These are phyloP conservation scores for Pecten maximus DNA, from an alignment of 2,888 invertebrate genomes.

Conservation along the genomic window DNA sequence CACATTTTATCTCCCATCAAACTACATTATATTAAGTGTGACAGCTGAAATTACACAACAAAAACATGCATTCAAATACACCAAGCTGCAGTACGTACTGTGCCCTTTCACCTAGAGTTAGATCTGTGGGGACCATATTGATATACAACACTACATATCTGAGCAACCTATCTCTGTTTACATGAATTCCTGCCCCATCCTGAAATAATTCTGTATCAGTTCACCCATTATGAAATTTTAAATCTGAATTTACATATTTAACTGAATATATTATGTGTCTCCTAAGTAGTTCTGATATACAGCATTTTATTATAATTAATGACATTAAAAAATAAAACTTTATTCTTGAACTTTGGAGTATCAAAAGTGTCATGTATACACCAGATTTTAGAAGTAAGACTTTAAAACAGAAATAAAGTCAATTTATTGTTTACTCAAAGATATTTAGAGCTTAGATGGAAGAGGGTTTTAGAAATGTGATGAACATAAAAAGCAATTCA, in stretches of 20 bases:
- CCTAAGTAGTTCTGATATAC: neutral
- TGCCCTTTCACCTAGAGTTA: neutral
- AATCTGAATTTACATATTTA: too few relatives aligned
- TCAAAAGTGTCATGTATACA: neutral
- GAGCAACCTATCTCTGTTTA: too few relatives aligned
- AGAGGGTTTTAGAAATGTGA: neutral
- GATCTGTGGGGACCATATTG: neutral
- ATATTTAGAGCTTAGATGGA: neutral
- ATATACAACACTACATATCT: neutral
- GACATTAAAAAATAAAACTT: too few relatives aligned
- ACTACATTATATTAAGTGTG: neutral
- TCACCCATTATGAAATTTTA: too few relatives aligned
- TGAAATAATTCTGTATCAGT: too few relatives aligned
- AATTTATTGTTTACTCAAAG: neutral
- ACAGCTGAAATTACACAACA: neutral
- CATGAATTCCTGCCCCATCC: too few relatives aligned
- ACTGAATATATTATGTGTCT: too few relatives aligned
- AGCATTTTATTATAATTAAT: too few relatives aligned
- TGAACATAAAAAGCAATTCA: neutral
- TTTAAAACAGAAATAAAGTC: too few relatives aligned
- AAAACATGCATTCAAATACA: constrained; percentile 32
- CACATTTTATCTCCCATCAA: too few relatives aligned
- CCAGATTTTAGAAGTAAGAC: too few relatives aligned
- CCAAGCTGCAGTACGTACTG: neutral
- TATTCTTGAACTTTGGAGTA: neutral